phyloP scores from a whole-genome alignment of 2,113 vertebrate species.

The Suncus etruscus region DNA sequence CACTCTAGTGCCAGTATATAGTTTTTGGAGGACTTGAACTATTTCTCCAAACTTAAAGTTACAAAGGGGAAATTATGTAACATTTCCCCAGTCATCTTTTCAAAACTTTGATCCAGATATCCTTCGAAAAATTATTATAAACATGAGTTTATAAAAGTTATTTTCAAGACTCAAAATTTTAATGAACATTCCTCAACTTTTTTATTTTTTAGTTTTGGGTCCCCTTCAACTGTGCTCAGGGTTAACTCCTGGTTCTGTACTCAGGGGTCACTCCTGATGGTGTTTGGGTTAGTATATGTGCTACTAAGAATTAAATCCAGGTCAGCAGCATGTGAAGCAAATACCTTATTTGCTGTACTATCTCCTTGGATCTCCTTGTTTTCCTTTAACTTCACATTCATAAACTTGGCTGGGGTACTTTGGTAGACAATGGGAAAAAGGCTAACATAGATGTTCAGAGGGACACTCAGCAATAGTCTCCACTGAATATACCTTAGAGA shows the following conservation, averaged over 20 bases:
- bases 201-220: too few species aligned
- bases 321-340: too few species aligned
- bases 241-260: too few species aligned
- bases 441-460: neutral
- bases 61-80: constrained; percentile 16
- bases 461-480: constrained; percentile 14
- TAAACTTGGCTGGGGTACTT: neutral
- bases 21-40: neutral
- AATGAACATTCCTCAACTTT: too few species aligned
- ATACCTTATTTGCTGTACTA: too few species aligned
- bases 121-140: constrained; percentile 30
- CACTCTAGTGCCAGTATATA: neutral
- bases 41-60: constrained; percentile 31
- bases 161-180: neutral
- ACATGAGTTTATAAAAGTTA: constrained; percentile 22
- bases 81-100: neutral
- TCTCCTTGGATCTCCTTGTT: neutral
- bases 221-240: too few species aligned
- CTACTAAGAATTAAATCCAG: too few species aligned
- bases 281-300: too few species aligned
- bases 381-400: constrained; percentile 5
- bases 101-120: constrained; percentile 21
- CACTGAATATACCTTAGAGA: neutral
- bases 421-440: neutral
- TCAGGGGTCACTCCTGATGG: too few species aligned